A percentile compares a stretch with the other conserved stretches of the same genome.
Conservation (phyloP, 2,113 vertebrate genomes). For the Motacilla alba region DNA sequence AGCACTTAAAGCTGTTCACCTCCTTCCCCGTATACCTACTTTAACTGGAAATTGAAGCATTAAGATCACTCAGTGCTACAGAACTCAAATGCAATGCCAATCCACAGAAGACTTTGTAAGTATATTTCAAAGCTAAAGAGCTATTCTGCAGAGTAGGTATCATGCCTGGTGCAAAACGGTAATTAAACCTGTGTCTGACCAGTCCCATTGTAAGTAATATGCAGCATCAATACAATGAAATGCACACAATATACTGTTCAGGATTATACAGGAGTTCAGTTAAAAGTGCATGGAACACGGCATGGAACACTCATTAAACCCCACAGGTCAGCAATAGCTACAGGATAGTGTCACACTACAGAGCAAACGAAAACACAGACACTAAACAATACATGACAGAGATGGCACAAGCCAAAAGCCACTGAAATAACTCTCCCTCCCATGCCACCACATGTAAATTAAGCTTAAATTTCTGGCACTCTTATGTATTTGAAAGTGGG, state of each 20-base stretch:
- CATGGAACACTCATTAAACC: background rate
- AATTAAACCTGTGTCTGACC: background rate
- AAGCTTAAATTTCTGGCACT: background rate
- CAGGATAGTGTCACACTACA: background rate
- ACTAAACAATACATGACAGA: background rate
- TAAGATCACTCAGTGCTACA: background rate
- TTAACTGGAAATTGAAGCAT: background rate
- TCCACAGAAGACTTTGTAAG: background rate
- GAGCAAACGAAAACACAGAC: background rate
- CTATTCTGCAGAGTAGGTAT: background rate
- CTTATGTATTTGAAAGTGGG: background rate
- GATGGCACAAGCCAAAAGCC: background rate
- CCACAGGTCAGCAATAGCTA: background rate
- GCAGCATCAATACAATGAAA: background rate
- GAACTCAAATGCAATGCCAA: background rate
- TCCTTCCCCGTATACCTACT: background rate
- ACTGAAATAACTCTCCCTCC: background rate
- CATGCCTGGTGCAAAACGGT: background rate
- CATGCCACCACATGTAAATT: background rate
- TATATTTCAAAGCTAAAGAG: background rate
- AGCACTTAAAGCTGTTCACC: background rate
- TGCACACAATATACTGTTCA: background rate
- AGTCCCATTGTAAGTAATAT: background rate
- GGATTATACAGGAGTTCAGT: background rate
- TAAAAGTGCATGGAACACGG: background rate